These are phyloP conservation scores for Saguinus midas DNA, from an alignment of 2,113 vertebrate species.

Conservation along the genomic window DNA sequence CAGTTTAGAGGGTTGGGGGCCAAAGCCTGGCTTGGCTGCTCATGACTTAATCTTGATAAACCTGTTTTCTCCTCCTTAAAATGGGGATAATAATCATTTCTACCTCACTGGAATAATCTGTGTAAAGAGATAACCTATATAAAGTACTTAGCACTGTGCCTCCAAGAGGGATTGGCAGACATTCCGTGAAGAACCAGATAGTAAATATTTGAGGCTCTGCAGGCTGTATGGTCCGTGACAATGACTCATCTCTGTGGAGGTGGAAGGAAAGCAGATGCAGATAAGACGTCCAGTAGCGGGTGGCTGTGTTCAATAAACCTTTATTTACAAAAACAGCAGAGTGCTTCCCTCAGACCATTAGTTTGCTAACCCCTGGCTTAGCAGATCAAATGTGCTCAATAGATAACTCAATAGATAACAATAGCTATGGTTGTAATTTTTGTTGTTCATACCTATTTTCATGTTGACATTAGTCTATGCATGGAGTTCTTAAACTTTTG, in stretches of 20 bases:
- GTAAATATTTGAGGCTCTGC: not conserved
- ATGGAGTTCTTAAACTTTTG: not conserved
- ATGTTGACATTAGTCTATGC: not conserved
- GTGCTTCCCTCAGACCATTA: not conserved
- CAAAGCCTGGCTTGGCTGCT: not conserved
- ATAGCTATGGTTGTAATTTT: not conserved
- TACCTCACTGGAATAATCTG: not conserved
- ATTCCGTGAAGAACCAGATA: not conserved
- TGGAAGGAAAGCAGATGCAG: not conserved
- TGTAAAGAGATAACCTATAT: not conserved
- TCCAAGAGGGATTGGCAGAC: not conserved
- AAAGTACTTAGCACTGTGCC: not conserved
- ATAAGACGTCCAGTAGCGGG: not conserved
- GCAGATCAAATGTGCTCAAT: not conserved
- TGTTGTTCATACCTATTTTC: not conserved
- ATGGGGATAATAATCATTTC: not conserved
- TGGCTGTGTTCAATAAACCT: not conserved
- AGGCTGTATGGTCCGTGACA: not conserved
- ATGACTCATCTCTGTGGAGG: not conserved
- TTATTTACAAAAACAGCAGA: not conserved
- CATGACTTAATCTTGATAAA: not conserved
- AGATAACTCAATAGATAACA: not conserved
- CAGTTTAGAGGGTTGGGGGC: not conserved
- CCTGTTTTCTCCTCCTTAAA: not conserved
- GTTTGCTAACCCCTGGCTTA: not conserved